Conservation (phyloP, 2,888 invertebrate genomes). For the Heteromyza rotundicornis region DNA sequence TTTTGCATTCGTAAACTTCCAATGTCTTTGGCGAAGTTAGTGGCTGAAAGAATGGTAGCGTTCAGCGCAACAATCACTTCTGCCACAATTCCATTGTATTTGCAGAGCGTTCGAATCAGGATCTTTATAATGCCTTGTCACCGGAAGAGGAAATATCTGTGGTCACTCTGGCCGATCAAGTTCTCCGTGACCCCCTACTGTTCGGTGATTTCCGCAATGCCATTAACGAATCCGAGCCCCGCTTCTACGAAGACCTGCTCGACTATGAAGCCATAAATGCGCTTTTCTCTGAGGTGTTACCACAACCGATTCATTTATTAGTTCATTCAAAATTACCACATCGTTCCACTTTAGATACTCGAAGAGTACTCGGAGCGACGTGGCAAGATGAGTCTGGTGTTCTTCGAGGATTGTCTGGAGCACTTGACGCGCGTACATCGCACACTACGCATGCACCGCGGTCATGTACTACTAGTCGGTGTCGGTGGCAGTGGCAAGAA, state of each 20-base stretch:
- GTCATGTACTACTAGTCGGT: constrained; percentile 85
- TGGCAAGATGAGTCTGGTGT: constrained; percentile 77
- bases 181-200: constrained; percentile 80
- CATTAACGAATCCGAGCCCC: constrained; percentile 76
- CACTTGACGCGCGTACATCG: constrained; percentile 89
- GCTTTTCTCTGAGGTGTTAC: constrained; percentile 80
- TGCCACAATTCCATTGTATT: too few species aligned
- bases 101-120: constrained; percentile 3
- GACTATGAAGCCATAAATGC: constrained; percentile 90
- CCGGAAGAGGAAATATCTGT: neutral
- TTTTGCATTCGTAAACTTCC: too few species aligned
- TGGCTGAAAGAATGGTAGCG: too few species aligned
- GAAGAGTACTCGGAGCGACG: constrained; percentile 83
- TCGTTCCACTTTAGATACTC: constrained; percentile 70
- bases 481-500: constrained; percentile 91
- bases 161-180: constrained; percentile 66
- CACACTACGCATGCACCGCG: constrained; percentile 77
- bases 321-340: neutral
- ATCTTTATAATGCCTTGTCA: constrained; percentile 15
- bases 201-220: constrained; percentile 91
- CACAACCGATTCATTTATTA: neutral
- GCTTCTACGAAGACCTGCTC: constrained; percentile 86
- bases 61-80: too few species aligned
- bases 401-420: constrained; percentile 91
- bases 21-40: too few species aligned